Base-by-base conservation (phyloP, 2,888 invertebrate genomes). In the Byasa hedistus region DNA sequence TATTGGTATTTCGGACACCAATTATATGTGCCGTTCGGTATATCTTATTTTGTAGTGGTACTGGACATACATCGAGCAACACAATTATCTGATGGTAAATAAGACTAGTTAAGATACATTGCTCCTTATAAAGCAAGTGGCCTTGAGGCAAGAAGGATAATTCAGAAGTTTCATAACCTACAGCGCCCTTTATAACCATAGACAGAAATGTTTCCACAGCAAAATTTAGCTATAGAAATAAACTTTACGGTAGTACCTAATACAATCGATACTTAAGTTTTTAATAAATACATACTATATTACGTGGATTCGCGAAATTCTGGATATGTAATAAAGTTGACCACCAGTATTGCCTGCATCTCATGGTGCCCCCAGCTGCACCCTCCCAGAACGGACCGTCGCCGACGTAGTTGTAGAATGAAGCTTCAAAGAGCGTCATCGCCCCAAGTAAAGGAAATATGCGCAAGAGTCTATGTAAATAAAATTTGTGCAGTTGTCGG, bases 301-400 rank as follows among this genome's bases (percentile, higher is more conserved):
- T 57, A 0, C 2, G 2, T 0, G 80, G 78, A 57, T 79, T 84
- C 0, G 80, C 69, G 58, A 70, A 82, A 59, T 87, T 87, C 68
- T 87, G 86, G 23, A 86, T 68, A 68, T 87, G 79, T n/a, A 87
- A 69, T 3, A 87, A 63, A 0, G 86, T 82, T 0, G 81, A 70
- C 87, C 87, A 87, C 87, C 87, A 87, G 60, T 76, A 79, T 2
- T 77, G 71, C 36, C 86, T 71, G 64, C 87, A 87, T 24, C 69
- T 71, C 10, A 79, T 73, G 0, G 78, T 76, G 1, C 74, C 68
- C 0, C 4, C 0, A 8, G 71, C 68, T 4, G 75, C 71, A 0
- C 68, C 36, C 0, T 64, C 55, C 85, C 85, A 86, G 4, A 71
- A 19, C 0, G 84, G 84, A 0, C 86, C 86, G 69, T 85, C 86